Evolutionary conservation across 1,140 invertebrate genomes (phyloP), one percentile per base, ranked within the genome.

Genomic region (Lepidurus packardi): DNA sequence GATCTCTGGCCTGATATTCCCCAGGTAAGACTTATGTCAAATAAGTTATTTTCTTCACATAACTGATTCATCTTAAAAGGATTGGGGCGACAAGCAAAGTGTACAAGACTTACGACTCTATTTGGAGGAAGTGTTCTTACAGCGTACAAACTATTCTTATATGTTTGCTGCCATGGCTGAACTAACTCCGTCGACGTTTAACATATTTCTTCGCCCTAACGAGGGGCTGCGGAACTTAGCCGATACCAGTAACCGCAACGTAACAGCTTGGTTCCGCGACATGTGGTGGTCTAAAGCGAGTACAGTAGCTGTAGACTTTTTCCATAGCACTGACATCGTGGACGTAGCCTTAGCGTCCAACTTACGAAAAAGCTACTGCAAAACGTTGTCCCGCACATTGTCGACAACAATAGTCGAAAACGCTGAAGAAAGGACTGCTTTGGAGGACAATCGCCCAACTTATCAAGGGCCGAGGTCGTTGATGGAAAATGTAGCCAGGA

Each of bases 111-210:
- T 92, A 42, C 84, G 87, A 80, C 79, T 83, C 43, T 92, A 88
- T 83, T 84, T 93, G 75, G 85, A 89, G 75, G 82, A 84, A 13
- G 83, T 86, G 4, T 86, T 90, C 80, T 47, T 84, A 83, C 80
- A 83, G 80, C 44, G 82, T 79, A 75, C 77, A 79, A 76, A 82
- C 76, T 80, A 84, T 84, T 25, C 85, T 85, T 74, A 89, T 1
- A 82, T 92, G 41, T 92, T 91, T 89, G 91, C 92, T 0, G 89
- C 91, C 1, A 94, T 94, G 93, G 92, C 92, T 0, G 92, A 94
- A 84, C 87, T 93, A 42, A 94, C 93, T 0, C 92, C 92, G 1
- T 88, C 87, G 21, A 86, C 90, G 0, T 84, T 91, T 45, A 91
- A 92, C 78, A 86, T 93, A 53, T 84, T 93, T 9, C 87, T 93